Percentiles rank a stretch among this genome's conserved stretches.
Evolutionary conservation across 1,140 invertebrate genomes (phyloP).

Genomic region (Drosophila littoralis): DNA sequence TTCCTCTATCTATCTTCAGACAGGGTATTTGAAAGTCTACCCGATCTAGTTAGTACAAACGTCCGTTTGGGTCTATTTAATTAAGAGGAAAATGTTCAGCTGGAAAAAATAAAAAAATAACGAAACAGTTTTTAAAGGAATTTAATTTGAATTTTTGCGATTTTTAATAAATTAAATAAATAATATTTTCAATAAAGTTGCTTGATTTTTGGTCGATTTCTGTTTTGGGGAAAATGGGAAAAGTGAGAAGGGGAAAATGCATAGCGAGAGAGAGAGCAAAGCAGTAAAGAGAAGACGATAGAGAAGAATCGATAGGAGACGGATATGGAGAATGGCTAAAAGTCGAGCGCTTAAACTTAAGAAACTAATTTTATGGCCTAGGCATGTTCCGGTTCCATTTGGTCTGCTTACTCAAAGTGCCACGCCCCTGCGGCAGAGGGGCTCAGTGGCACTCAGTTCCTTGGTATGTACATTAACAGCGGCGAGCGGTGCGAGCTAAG

Average conservation of each 20-base stretch:
- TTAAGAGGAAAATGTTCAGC: too few species aligned
- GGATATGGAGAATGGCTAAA: conserved; percentile 69
- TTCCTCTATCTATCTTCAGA: too few species aligned
- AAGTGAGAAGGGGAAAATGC: conserved; percentile 23
- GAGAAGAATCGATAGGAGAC: too few species aligned
- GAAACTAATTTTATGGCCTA: conserved; percentile 71
- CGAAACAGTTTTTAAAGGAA: conserved; percentile 3
- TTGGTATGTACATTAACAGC: conserved; percentile 70
- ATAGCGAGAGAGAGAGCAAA: conserved; percentile 8
- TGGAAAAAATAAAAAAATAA: not conserved
- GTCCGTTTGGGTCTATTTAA: too few species aligned
- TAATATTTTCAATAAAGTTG: conserved; percentile 67
- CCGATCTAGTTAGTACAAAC: too few species aligned
- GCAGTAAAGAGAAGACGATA: conserved; percentile 19
- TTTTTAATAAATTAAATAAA: conserved; percentile 84
- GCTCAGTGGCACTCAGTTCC: conserved; percentile 37
- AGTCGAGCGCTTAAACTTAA: conserved; percentile 64
- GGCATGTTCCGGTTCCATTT: conserved; percentile 77
- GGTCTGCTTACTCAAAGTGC: conserved; percentile 63
- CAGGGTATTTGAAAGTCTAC: too few species aligned
- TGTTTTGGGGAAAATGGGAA: conserved; percentile 31
- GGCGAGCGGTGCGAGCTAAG: conserved; percentile 38
- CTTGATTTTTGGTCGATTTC: conserved; percentile 73
- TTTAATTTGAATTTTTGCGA: conserved; percentile 67
- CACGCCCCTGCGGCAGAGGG: conserved; percentile 22